Evolutionary conservation across 1,140 invertebrate species (phyloP), one percentile per base, ranked within the genome.

Genomic region (Zeugodacus cucurbitae): DNA sequence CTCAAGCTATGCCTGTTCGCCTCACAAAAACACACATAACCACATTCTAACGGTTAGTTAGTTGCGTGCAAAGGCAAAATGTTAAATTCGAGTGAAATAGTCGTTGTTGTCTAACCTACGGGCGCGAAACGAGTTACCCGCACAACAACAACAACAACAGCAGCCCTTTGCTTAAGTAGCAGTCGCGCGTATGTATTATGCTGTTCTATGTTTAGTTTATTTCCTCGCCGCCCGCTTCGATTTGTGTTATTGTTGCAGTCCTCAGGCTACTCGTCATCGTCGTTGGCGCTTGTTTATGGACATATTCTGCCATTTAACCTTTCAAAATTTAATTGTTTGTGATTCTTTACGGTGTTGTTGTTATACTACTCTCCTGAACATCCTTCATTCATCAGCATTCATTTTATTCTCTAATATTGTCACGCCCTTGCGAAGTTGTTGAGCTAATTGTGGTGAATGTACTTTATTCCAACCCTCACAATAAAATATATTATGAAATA

Each of bases 61-160:
- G 7, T 62, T 32, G 11, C 29, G 17, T 7, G 10, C n/a, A 32
- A 67, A 32, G 62, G 10, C 8, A 67, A 64, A 32, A 37, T 74
- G 67, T 74, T 74, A 74, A 74, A 74, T 74, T 74, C n/a, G 41
- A 74, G 20, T 74, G 22, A 74, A 74, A 41, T 37, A 41, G 67
- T 37, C 41, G 17, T 37, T 74, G 67, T 37, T 74, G 17, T n/a
- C 3, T 32, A n/a, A 22, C 67, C 34, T 34, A 74, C 14, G 32
- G 67, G 34, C 67, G 32, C 34, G 37, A 74, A 74, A 41, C 5
- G 67, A 74, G 34, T 74, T 41, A 37, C 32, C 6, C 48, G 6
- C 14, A 26, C 58, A 11, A 62, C 58, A 62, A 62, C 58, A 62
- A 74, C 34, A 20, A 37, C 5, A 34, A 14, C 32, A 34, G 11